A percentile compares a stretch with the other conserved stretches of the same genome.
These are phyloP conservation scores for Danaus melanippus DNA, from an alignment of 1,140 invertebrate species.

Conservation along the genomic window DNA sequence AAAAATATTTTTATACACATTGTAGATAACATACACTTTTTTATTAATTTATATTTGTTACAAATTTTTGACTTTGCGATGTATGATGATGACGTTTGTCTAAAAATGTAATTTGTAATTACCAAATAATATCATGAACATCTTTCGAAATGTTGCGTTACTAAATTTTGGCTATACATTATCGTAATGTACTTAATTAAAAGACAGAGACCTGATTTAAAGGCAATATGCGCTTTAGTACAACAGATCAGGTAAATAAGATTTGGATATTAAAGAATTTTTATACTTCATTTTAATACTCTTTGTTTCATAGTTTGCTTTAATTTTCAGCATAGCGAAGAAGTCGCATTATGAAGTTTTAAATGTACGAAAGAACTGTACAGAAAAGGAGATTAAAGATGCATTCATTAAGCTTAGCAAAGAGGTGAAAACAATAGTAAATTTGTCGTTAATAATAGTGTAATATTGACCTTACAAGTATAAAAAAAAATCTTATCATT, in stretches of 20 bases:
- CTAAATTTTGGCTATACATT: slow-evolving; percentile 22
- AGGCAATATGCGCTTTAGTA: slow-evolving; percentile 27
- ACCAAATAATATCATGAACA: slow-evolving; percentile 26
- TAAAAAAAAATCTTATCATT: too few species aligned
- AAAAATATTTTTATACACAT: too few species aligned
- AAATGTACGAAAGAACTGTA: slow-evolving; percentile 68
- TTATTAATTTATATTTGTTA: too few species aligned
- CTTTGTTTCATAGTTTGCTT: slow-evolving; percentile 9
- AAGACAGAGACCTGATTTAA: slow-evolving; percentile 26
- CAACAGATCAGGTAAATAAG: slow-evolving; percentile 41
- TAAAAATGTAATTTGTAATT: slow-evolving; percentile 36
- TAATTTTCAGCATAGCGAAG: slow-evolving; percentile 40
- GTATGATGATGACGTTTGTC: not conserved
- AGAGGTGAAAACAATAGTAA: slow-evolving; percentile 48
- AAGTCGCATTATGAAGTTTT: slow-evolving; percentile 73
- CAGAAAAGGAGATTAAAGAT: slow-evolving; percentile 72
- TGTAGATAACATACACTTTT: too few species aligned
- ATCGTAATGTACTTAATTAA: slow-evolving; percentile 53
- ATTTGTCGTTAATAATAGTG: too few species aligned
- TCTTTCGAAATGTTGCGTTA: slow-evolving; percentile 14
- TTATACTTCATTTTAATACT: not conserved
- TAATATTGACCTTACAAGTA: too few species aligned
- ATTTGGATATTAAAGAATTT: not conserved
- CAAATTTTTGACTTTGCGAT: too few species aligned
- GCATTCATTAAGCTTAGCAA: slow-evolving; percentile 74